A percentile compares a stretch with the other conserved stretches of the same genome.
These are phyloP conservation scores for Caretta caretta DNA, from an alignment of 2,113 vertebrate genomes.

Conservation along the genomic window DNA sequence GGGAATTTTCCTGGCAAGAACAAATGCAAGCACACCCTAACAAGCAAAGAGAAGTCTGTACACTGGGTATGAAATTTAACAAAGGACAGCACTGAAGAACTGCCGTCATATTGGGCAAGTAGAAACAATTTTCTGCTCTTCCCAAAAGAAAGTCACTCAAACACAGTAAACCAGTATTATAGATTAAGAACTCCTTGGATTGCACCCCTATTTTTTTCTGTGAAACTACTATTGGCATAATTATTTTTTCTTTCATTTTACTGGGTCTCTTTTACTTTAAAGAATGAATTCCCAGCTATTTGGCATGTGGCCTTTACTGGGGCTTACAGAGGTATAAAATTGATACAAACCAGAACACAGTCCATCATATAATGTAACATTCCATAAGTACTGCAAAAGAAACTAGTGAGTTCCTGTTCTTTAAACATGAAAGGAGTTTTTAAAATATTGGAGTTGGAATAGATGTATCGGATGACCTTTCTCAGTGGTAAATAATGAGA, in stretches of 20 bases:
- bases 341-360: conserved; percentile 2
- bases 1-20: neutral
- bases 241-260: neutral
- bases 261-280: neutral
- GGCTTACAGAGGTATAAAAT: neutral
- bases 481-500: neutral
- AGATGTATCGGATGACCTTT: neutral
- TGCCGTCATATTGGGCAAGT: neutral
- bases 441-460: neutral
- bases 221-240: neutral
- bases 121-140: neutral
- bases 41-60: neutral
- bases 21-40: neutral
- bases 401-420: neutral
- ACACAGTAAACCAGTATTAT: too few relatives aligned
- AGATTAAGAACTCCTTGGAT: neutral
- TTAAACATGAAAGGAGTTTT: neutral
- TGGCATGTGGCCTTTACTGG: neutral
- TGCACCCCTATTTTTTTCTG: neutral
- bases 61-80: neutral
- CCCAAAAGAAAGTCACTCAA: neutral
- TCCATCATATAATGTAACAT: neutral
- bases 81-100: neutral
- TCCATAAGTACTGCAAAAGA: neutral
- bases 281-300: neutral